These are phyloP conservation scores for Capra hircus DNA, from an alignment of 2,113 vertebrate species.

Conservation along the genomic window DNA sequence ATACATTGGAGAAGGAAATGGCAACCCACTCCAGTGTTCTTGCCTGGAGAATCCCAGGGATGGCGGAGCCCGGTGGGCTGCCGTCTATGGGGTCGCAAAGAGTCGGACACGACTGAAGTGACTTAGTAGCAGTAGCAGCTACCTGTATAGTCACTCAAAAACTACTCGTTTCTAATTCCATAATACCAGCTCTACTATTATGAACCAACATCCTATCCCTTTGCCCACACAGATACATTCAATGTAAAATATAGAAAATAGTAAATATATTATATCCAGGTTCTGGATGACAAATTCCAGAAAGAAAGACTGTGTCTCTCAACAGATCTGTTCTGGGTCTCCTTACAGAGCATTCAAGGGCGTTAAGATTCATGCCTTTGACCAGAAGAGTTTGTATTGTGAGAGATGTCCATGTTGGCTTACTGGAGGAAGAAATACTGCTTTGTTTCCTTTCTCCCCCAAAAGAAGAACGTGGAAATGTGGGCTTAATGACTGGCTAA, in stretches of 20 bases:
- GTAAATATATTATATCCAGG: background rate
- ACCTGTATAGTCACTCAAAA: background rate
- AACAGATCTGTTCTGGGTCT: background rate
- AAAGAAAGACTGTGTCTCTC: background rate
- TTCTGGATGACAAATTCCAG: background rate
- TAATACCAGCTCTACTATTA: background rate
- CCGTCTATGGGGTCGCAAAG: rapidly evolving
- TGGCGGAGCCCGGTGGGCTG: no score
- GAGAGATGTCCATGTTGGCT: background rate
- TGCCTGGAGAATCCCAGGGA: no score
- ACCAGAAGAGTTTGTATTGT: background rate
- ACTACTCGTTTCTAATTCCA: background rate
- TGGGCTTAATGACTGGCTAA: background rate
- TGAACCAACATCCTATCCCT: background rate
- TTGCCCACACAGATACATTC: background rate
- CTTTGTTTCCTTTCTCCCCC: background rate
- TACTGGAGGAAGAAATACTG: background rate
- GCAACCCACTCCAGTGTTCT: no score
- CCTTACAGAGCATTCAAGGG: background rate
- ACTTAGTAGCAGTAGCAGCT: background rate
- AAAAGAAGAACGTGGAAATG: background rate
- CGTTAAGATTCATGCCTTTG: background rate
- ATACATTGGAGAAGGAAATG: no score
- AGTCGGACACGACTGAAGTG: no score
- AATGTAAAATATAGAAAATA: background rate